These are phyloP conservation scores for Dolichopus griseipennis DNA, from an alignment of 2,888 invertebrate genomes.

Conservation along the genomic window DNA sequence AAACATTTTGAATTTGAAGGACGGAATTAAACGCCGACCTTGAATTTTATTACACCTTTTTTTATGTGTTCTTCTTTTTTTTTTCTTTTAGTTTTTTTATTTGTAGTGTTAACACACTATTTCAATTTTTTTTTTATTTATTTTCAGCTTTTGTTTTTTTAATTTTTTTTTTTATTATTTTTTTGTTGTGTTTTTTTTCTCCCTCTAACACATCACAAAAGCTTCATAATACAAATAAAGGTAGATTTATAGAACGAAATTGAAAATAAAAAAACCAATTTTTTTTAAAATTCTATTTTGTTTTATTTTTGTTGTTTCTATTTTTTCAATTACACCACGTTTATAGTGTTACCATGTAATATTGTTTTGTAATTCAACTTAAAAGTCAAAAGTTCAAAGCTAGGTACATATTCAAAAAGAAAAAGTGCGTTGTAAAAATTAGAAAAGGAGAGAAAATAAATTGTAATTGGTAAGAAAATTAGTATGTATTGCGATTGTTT, in stretches of 20 bases:
- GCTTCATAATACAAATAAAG: neutral
- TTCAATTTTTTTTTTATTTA: too few species aligned
- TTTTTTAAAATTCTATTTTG: neutral
- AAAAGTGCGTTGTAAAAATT: too few species aligned
- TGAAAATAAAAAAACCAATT: too few species aligned
- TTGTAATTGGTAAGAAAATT: too few species aligned
- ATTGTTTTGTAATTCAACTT: too few species aligned
- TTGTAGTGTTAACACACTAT: neutral
- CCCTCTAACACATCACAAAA: neutral
- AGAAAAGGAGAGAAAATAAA: too few species aligned
- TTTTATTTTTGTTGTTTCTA: neutral
- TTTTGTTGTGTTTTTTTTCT: neutral
- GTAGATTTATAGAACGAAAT: neutral
- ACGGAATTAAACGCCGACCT: neutral
- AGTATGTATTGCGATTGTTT: too few species aligned
- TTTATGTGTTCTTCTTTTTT: neutral
- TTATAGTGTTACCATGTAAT: too few species aligned
- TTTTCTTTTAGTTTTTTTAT: neutral
- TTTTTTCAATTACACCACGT: neutral
- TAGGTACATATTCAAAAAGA: too few species aligned
- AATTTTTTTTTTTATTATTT: neutral
- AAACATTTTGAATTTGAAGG: constrained; percentile 1
- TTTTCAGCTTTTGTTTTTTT: neutral
- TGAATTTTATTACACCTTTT: neutral
- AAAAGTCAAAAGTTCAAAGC: too few species aligned